These are phyloP conservation scores for Exephanes ischioxanthus DNA, from an alignment of 2,888 invertebrate species.

Conservation along the genomic window DNA sequence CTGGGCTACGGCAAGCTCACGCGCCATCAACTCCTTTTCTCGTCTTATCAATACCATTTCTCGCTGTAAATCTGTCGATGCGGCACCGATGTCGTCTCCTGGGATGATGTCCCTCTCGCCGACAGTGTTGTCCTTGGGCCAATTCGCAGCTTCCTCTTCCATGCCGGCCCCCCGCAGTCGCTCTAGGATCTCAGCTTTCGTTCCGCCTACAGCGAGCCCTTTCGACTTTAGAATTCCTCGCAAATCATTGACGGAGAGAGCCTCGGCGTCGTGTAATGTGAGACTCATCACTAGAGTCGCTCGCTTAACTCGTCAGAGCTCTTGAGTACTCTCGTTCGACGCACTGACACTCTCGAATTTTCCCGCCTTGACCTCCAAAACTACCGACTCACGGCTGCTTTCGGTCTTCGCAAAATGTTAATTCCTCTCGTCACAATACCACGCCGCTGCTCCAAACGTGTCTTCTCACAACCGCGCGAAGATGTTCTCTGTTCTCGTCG, in stretches of 20 bases:
- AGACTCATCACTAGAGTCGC: neutral
- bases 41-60: neutral
- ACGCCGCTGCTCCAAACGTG: too few species aligned
- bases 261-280: neutral
- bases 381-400: too few species aligned
- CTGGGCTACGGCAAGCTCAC: slow-evolving; percentile 6
- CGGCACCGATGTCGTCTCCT: neutral
- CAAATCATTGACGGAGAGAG: neutral
- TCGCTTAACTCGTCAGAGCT: too few species aligned
- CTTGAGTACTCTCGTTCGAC: too few species aligned
- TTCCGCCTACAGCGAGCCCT: neutral
- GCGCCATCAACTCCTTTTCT: slow-evolving; percentile 6
- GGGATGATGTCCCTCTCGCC: too few species aligned
- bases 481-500: too few species aligned
- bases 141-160: neutral
- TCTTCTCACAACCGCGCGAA: too few species aligned
- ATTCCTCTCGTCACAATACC: too few species aligned
- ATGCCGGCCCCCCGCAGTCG: neutral
- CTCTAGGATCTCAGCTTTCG: neutral
- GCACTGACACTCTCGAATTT: too few species aligned
- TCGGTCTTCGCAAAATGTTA: too few species aligned
- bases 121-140: neutral
- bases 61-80: neutral
- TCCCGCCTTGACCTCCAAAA: too few species aligned
- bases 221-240: neutral